Percentiles rank a stretch among this genome's conserved stretches.
Conservation (phyloP, 2,113 vertebrate genomes). For the Eptatretus burgeri region DNA sequence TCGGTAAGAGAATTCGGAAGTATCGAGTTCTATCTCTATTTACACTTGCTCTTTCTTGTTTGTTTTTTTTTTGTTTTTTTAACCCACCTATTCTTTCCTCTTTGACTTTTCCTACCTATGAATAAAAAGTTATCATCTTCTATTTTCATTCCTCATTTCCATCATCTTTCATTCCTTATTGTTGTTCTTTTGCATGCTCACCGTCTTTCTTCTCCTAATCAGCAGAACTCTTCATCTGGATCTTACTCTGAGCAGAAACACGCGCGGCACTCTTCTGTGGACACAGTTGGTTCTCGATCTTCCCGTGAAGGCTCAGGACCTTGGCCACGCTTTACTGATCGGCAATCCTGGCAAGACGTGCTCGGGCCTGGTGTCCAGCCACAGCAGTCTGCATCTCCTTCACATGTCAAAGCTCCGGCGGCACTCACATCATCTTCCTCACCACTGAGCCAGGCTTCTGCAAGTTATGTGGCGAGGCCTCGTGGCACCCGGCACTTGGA, state of each 20-base stretch:
- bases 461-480: background rate
- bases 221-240: slow-evolving; percentile 4
- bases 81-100: no score
- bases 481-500: background rate
- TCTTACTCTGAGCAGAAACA: slow-evolving; percentile 2
- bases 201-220: background rate
- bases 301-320: no score
- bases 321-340: background rate
- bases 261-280: slow-evolving; percentile 4
- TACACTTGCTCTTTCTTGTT: no score
- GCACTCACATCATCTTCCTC: background rate
- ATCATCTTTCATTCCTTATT: no score
- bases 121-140: no score
- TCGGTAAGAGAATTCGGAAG: background rate
- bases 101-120: no score
- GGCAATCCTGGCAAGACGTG: background rate
- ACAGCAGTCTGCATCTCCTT: background rate
- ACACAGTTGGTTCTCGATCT: background rate
- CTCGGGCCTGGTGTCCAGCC: background rate
- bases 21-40: no score
- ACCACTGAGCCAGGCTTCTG: background rate
- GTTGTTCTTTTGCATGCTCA: no score
- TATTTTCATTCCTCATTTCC: no score
- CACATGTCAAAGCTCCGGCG: background rate
- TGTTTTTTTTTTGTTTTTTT: no score